Evolutionary conservation across 37 sponge, comb jelly and placozoan species (phyloP).

Genomic region (Crambe crambe): DNA sequence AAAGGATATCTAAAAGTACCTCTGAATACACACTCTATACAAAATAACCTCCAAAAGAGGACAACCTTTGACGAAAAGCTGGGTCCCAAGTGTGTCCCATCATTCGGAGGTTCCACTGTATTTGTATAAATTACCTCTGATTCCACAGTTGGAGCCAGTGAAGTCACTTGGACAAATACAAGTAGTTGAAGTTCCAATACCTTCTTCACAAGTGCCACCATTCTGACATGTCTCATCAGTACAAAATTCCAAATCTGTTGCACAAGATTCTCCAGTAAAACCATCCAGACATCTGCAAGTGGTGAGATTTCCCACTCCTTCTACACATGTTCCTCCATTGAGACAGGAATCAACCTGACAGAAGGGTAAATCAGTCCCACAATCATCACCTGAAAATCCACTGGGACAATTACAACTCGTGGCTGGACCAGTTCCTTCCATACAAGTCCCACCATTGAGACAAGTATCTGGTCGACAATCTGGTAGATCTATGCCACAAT

Average conservation of each 20-base stretch:
- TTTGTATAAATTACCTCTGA: too few species aligned
- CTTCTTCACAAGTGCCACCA: constrained; percentile 42
- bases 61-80: too few species aligned
- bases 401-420: constrained; percentile 24
- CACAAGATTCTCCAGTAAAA: constrained; percentile 26
- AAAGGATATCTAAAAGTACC: too few species aligned
- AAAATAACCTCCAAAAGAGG: too few species aligned
- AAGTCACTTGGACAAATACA: constrained; percentile 44
- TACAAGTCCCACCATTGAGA: constrained; percentile 61
- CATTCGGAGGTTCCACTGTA: too few species aligned
- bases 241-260: not conserved
- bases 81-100: too few species aligned
- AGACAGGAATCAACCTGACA: constrained; percentile 31
- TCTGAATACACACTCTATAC: too few species aligned
- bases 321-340: constrained; percentile 66
- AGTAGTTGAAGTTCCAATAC: constrained; percentile 19
- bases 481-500: not conserved
- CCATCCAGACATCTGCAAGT: constrained; percentile 37
- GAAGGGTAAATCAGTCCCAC: constrained; percentile 27
- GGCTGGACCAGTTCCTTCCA: not conserved
- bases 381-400: constrained; percentile 48
- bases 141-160: constrained; percentile 48
- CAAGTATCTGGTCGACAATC: constrained; percentile 33
- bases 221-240: too few species aligned
- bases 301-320: constrained; percentile 25